Evolutionary conservation across 1,140 invertebrate species (phyloP), one percentile per base, ranked within the genome.

Genomic region (Macrocentrus cingulum): DNA sequence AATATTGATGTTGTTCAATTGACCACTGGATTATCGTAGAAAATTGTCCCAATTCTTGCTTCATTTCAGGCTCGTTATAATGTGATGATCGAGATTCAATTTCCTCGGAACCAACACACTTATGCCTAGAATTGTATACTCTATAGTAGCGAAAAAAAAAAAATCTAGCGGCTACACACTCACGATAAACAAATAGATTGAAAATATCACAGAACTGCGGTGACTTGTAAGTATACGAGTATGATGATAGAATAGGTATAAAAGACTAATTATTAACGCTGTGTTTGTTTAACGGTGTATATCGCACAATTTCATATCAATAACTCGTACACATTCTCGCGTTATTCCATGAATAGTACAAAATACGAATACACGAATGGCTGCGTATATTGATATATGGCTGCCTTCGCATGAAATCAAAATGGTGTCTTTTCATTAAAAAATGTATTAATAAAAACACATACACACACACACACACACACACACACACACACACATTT

Each of bases 351-450:
- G 36, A 41, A 42, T 52, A 42, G 49, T 41, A 52, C n/a, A n/a
- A n/a, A n/a, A n/a, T n/a, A n/a, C n/a, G n/a, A n/a, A n/a, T n/a
- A n/a, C n/a, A n/a, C 37, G 36, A 52, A 52, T 37, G 20, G 18
- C 19, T 37, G 20, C 50, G 29, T 50, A 50, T 41, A 19, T 32
- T 52, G 50, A 52, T 52, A n/a, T n/a, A 52, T 52, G 50, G 50
- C 50, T 52, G 42, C 50, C 29, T 34, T 52, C 18, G 11, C 50
- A 16, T 11, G 34, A 13, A n/a, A n/a, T n/a, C n/a, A n/a, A n/a
- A n/a, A 52, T 37, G 19, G 23, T 3, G 15, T 25, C 37, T 42
- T 41, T 37, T 36, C 32, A 9, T 5, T 39, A 39, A 39, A n/a
- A n/a, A n/a, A n/a, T n/a, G n/a, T n/a, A n/a, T n/a, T n/a, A n/a